Percentiles rank a stretch among this genome's conserved stretches.
Conservation (phyloP, 2,113 vertebrate species). For the Acrocephalus arundinaceus region DNA sequence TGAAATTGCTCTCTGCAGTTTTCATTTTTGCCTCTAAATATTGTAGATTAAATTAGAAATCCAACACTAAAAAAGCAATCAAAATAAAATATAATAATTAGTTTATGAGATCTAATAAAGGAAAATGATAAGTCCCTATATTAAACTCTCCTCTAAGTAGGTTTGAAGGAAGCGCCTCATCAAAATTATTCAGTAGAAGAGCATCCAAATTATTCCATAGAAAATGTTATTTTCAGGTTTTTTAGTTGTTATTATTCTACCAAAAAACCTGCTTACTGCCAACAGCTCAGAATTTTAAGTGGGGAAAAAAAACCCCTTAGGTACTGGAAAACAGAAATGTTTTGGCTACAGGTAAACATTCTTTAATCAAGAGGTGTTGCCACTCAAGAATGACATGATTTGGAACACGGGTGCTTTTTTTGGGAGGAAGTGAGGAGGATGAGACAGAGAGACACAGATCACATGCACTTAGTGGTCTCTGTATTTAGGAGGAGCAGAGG, state of each 20-base stretch:
- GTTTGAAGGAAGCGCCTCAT: not conserved
- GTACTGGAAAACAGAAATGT: not conserved
- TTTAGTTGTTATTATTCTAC: not conserved
- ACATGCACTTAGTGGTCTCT: not conserved
- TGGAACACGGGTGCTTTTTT: not conserved
- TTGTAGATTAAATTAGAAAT: not conserved
- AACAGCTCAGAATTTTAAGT: not conserved
- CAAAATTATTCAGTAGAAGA: not conserved
- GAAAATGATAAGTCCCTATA: not conserved
- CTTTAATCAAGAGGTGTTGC: not conserved
- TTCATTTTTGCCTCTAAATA: not conserved
- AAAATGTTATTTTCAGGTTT: not conserved
- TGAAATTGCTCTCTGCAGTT: not conserved
- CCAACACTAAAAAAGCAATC: not conserved
- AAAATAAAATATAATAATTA: not conserved
- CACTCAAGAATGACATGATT: not conserved
- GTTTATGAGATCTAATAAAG: not conserved
- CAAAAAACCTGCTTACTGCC: not conserved
- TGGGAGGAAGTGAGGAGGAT: not conserved
- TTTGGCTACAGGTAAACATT: not conserved
- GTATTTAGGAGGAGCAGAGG: not conserved
- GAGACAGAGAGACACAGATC: not conserved
- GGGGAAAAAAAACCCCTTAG: accelerated
- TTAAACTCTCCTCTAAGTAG: not conserved
- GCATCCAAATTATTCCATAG: not conserved